phyloP scores from a whole-genome alignment of 2,797 vertebrate species.

The Gobionotothen gibberifrons region DNA sequence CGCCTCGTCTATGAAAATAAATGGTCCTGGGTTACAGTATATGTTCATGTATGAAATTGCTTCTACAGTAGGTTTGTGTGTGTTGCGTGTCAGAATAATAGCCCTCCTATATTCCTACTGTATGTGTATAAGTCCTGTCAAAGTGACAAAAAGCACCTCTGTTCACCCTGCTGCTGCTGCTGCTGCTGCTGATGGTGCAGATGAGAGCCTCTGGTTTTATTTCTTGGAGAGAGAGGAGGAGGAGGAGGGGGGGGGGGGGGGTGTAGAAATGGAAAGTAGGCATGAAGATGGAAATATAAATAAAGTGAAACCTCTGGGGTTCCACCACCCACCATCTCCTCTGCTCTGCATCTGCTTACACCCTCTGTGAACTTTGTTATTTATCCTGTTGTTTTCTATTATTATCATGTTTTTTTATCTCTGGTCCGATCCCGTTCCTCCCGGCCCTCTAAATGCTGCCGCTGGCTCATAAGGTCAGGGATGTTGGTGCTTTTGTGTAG shows the following conservation, averaged over 20 bases:
- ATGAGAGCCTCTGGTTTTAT: conserved; percentile 69
- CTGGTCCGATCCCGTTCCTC: conserved; percentile 8
- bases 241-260: background rate
- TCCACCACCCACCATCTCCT: conserved; percentile 66
- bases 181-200: conserved; percentile 77
- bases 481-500: conserved; percentile 31
- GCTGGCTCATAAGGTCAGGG: conserved; percentile 43
- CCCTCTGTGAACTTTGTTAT: conserved; percentile 64
- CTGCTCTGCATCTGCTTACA: conserved; percentile 62
- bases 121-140: conserved; percentile 66
- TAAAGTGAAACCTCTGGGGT: conserved; percentile 72
- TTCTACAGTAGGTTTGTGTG: conserved; percentile 32
- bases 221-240: conserved; percentile 47
- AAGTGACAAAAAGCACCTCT: conserved; percentile 71
- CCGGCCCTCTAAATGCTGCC: conserved; percentile 15
- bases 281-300: conserved; percentile 72
- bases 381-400: conserved; percentile 52
- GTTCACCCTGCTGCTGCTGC: conserved; percentile 69
- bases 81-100: conserved; percentile 52
- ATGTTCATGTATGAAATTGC: conserved; percentile 63
- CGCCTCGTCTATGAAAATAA: conserved; percentile 43
- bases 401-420: conserved; percentile 42
- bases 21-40: conserved; percentile 46
- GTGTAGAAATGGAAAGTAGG: conserved; percentile 52
- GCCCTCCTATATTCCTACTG: conserved; percentile 47